A percentile compares a stretch with the other conserved stretches of the same genome.
These are phyloP conservation scores for Aricia agestis DNA, from an alignment of 1,140 invertebrate genomes.

Conservation along the genomic window DNA sequence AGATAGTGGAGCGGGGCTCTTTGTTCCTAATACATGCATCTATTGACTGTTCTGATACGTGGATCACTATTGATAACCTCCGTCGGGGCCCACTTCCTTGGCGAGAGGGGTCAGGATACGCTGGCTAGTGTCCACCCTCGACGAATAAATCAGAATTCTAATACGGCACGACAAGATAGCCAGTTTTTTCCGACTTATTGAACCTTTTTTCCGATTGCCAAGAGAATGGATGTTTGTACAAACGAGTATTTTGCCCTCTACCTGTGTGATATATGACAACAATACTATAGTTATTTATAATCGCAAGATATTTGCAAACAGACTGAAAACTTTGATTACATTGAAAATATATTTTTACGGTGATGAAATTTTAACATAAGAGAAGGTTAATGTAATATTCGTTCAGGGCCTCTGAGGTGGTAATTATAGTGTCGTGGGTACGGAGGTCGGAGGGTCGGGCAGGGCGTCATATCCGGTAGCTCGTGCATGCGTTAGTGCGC, in stretches of 20 bases:
- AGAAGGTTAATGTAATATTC: too few species aligned
- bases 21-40: conserved; percentile 64
- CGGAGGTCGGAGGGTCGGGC: background rate
- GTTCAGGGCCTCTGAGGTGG: too few species aligned
- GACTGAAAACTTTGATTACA: too few species aligned
- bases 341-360: too few species aligned
- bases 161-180: conserved; percentile 63
- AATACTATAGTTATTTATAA: background rate
- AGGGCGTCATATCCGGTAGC: background rate
- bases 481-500: background rate
- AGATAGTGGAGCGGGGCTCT: conserved; percentile 70
- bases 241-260: background rate
- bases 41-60: conserved; percentile 46
- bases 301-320: too few species aligned
- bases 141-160: conserved; percentile 69
- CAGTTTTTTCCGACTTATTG: conserved; percentile 68
- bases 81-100: conserved; percentile 28
- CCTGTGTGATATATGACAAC: background rate
- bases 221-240: conserved; percentile 25
- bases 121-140: conserved; percentile 56
- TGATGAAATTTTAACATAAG: too few species aligned
- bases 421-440: background rate
- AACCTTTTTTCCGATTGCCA: conserved; percentile 48
- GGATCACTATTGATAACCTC: conserved; percentile 42
- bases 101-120: conserved; percentile 39